Percentiles rank a stretch among this genome's conserved stretches.
Evolutionary conservation across 2,888 invertebrate genomes (phyloP).

Genomic region (Chymomyza fuscimana): DNA sequence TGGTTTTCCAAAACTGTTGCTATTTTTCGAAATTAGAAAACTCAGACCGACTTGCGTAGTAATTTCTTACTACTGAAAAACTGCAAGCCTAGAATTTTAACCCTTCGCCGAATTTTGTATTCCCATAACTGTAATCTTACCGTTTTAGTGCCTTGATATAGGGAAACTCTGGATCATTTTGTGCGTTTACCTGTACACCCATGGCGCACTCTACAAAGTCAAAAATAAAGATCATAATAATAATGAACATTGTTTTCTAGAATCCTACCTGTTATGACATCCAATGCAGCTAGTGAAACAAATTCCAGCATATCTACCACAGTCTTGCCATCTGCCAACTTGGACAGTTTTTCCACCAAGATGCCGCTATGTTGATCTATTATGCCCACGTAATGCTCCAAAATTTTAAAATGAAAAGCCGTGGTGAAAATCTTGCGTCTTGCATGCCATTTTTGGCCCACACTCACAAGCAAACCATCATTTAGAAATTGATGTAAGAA

Average conservation of each 20-base stretch:
- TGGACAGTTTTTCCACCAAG: constrained; percentile 82
- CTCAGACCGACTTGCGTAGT: no score
- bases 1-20: no score
- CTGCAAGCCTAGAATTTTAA: no score
- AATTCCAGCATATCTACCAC: constrained; percentile 82
- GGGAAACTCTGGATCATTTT: constrained; percentile 83
- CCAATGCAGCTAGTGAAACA: constrained; percentile 82
- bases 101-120: no score
- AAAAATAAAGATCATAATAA: constrained; percentile 2
- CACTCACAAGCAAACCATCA: constrained; percentile 70
- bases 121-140: constrained; percentile 76
- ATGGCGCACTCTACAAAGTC: constrained; percentile 61
- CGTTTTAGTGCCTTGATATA: constrained; percentile 86
- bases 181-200: constrained; percentile 78
- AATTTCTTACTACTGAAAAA: no score
- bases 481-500: constrained; percentile 65
- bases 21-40: no score
- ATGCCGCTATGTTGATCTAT: constrained; percentile 84
- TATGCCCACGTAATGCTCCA: constrained; percentile 85
- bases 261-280: constrained; percentile 80
- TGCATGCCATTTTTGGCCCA: constrained; percentile 82
- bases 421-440: constrained; percentile 87
- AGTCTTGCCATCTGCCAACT: constrained; percentile 70
- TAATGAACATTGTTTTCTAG: background rate
- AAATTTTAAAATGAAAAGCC: constrained; percentile 88